Conservation (phyloP, 2,797 vertebrate species). For the Melanotaenia trifasciata region DNA sequence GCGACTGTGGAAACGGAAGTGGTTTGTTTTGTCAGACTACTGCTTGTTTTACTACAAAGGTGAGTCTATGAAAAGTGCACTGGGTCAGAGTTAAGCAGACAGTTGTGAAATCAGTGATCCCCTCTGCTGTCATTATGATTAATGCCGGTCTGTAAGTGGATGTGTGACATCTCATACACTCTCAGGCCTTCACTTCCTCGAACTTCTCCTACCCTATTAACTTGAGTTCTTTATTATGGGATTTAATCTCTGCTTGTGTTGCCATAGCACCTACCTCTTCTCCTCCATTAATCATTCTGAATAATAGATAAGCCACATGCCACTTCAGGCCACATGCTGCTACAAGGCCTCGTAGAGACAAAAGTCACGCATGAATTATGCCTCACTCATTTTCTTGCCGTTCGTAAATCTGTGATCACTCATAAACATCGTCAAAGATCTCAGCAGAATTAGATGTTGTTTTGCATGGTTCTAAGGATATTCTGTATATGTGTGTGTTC, state of each 20-base stretch:
- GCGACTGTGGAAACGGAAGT: constrained; percentile 97
- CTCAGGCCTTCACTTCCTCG: constrained; percentile 15
- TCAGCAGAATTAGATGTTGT: constrained; percentile 29
- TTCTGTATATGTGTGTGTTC: constrained; percentile 14
- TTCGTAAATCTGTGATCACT: constrained; percentile 38
- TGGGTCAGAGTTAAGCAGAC: constrained; percentile 20
- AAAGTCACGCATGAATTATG: constrained; percentile 61
- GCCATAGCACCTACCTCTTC: constrained; percentile 44
- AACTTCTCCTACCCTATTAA: constrained; percentile 52
- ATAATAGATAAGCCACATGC: constrained; percentile 71
- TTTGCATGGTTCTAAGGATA: constrained; percentile 22
- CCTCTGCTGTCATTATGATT: constrained; percentile 33
- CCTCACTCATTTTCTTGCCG: constrained; percentile 46
- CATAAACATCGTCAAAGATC: constrained; percentile 43
- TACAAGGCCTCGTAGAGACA: constrained; percentile 44
- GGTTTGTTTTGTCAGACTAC: constrained; percentile 98
- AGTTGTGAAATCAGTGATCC: constrained; percentile 27
- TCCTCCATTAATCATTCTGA: constrained; percentile 69
- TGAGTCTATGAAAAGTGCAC: constrained; percentile 76
- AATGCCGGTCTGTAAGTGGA: constrained; percentile 41
- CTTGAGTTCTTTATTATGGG: constrained; percentile 54
- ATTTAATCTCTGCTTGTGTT: constrained; percentile 59
- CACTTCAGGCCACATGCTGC: constrained; percentile 53
- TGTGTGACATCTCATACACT: constrained; percentile 19
- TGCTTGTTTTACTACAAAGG: constrained; percentile 99